These are phyloP conservation scores for Scaptomyza tumidula DNA, from an alignment of 2,888 invertebrate genomes.

Conservation along the genomic window DNA sequence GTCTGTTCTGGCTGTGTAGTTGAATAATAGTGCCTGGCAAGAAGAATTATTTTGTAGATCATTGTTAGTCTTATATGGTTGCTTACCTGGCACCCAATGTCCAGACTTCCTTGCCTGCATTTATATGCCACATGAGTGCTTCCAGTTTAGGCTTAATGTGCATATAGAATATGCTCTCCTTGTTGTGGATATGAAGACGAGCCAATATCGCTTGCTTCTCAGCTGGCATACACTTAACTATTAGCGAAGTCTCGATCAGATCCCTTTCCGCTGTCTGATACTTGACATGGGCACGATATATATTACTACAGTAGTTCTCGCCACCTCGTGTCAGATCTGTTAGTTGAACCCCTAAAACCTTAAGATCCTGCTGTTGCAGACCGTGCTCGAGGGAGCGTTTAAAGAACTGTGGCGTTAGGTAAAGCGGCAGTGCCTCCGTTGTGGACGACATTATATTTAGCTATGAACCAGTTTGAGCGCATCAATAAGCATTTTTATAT, in stretches of 20 bases:
- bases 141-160: conserved; percentile 84
- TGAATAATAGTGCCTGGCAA: conserved; percentile 77
- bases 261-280: conserved; percentile 57
- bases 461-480: conserved; percentile 32
- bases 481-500: conserved; percentile 49
- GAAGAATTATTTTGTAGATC: no score
- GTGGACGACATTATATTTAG: conserved; percentile 48
- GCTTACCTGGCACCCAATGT: conserved; percentile 78
- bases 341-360: conserved; percentile 69
- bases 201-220: conserved; percentile 84
- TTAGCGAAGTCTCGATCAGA: conserved; percentile 59
- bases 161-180: conserved; percentile 84
- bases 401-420: conserved; percentile 77
- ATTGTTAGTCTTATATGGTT: no score
- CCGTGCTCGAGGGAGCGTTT: conserved; percentile 75
- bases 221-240: conserved; percentile 80
- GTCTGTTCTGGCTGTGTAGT: conserved; percentile 80
- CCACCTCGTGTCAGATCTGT: conserved; percentile 75
- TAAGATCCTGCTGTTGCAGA: conserved; percentile 70
- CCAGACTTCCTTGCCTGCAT: conserved; percentile 74
- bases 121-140: conserved; percentile 82
- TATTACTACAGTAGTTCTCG: conserved; percentile 84
- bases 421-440: conserved; percentile 53
- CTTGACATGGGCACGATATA: conserved; percentile 75
- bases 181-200: conserved; percentile 84